Base-by-base conservation (phyloP, 2,797 vertebrate species). In the Prunella strophiata region DNA sequence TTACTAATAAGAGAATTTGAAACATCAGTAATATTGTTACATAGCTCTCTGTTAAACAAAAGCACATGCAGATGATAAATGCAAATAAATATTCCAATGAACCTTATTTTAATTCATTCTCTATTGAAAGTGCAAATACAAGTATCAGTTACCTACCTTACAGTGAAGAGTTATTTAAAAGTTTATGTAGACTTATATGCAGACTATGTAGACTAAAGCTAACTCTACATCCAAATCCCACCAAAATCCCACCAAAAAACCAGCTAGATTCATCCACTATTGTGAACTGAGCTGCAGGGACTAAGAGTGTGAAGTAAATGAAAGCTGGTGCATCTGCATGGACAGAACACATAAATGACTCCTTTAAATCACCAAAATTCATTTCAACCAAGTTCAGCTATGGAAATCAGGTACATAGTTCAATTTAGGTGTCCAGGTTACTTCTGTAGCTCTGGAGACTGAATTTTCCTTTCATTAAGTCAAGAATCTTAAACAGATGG, bases 21-120 rank as follows among this genome's bases (percentile, higher is more conserved):
- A 89, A 72, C 26, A 89, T 68, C 54, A 70, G 32, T 62, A 66
- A 51, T 70, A 84, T 52, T 85, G 85, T 52, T 87, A 76, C 42
- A 73, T 79, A 43, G 5, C n/a, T 76, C 89, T 78, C 66, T 42
- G 29, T 85, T 81, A 83, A 94, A 79, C 18, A 89, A 92, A 94
- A 85, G 27, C 68, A 91, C 16, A 21, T 40, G 29, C 59, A 80
- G 48, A 66, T 29, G 18, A 45, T 70, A 58, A 92, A 75, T 36
- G 45, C 29, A 94, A 93, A 32, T 55, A 83, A 81, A n/a, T 75
- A 75, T 43, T 91, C 83, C 51, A 93, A 10, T n/a, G 62, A 80
- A 10, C 8, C 13, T 57, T 55, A 81, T 29, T 81, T 86, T 70
- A 84, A 88, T 73, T 66, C 1, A 92, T 78, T 75, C 43, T 62